phyloP scores from a whole-genome alignment of 2,113 vertebrate species.

The Podarcis cretensis region DNA sequence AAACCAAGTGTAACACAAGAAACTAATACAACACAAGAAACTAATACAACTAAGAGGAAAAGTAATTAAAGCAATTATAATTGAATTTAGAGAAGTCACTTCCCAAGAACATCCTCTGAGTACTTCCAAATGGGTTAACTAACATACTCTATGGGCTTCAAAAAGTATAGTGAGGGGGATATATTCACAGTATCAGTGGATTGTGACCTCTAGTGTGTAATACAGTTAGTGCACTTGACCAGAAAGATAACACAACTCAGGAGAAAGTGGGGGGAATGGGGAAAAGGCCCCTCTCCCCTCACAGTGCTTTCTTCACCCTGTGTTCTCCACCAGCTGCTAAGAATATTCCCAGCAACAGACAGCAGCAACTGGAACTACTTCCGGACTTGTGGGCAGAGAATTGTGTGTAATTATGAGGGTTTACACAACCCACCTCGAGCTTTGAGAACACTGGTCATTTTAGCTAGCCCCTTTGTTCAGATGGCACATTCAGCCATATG shows the following conservation, averaged over 20 bases:
- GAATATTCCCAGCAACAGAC: neutral
- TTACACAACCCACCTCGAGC: neutral
- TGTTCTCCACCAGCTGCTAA: neutral
- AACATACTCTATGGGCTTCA: neutral
- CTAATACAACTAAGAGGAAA: neutral
- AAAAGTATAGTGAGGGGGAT: neutral
- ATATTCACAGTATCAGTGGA: neutral
- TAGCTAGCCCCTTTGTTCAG: neutral
- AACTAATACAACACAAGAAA: neutral
- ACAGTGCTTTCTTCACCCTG: too few species aligned
- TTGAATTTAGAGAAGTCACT: too few species aligned
- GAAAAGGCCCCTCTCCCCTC: too few species aligned
- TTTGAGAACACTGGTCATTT: neutral
- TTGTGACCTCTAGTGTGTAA: constrained; percentile 28
- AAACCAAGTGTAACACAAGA: neutral
- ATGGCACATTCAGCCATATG: neutral
- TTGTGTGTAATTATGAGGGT: neutral
- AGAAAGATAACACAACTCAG: neutral
- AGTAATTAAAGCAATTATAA: neutral
- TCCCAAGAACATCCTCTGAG: neutral
- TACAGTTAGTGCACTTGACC: neutral
- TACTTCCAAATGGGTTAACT: neutral
- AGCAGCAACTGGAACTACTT: neutral
- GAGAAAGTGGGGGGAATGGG: neutral
- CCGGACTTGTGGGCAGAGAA: neutral